Conservation (phyloP, 2,888 invertebrate genomes). For the Patella ulyssiponensis region DNA sequence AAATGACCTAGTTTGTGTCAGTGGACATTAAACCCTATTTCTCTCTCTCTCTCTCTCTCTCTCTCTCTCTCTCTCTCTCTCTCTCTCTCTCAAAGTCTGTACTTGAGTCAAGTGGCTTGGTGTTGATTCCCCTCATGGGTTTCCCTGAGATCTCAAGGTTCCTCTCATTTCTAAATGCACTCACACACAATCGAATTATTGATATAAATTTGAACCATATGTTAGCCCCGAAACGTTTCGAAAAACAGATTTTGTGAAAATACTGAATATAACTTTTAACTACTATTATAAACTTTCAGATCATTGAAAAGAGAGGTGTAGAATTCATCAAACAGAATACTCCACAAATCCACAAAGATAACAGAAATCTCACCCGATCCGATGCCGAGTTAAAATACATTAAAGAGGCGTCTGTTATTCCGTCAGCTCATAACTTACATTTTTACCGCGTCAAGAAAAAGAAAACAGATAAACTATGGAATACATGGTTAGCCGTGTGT, state of each 20-base stretch:
- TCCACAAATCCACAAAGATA: constrained; percentile 86
- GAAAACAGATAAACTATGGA: constrained; percentile 77
- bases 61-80: too few species aligned
- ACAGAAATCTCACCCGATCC: constrained; percentile 82
- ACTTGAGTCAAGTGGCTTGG: too few species aligned
- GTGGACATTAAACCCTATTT: too few species aligned
- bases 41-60: too few species aligned
- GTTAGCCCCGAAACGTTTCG: not conserved
- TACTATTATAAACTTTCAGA: constrained; percentile 55
- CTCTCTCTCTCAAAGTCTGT: too few species aligned
- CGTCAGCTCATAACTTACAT: constrained; percentile 89
- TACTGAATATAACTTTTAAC: not conserved
- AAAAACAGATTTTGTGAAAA: not conserved
- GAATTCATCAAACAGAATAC: constrained; percentile 76
- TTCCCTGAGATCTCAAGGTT: too few species aligned
- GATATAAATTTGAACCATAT: too few species aligned
- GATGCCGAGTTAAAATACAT: constrained; percentile 92
- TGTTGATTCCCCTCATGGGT: too few species aligned
- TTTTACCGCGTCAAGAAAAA: constrained; percentile 80
- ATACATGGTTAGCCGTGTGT: constrained; percentile 90
- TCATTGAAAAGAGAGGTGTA: constrained; percentile 74
- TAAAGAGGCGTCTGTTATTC: constrained; percentile 86
- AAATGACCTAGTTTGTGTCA: too few species aligned
- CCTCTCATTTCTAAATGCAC: too few species aligned
- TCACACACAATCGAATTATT: too few species aligned